These are phyloP conservation scores for Heliothis peltigera DNA, from an alignment of 2,888 invertebrate genomes.

Conservation along the genomic window DNA sequence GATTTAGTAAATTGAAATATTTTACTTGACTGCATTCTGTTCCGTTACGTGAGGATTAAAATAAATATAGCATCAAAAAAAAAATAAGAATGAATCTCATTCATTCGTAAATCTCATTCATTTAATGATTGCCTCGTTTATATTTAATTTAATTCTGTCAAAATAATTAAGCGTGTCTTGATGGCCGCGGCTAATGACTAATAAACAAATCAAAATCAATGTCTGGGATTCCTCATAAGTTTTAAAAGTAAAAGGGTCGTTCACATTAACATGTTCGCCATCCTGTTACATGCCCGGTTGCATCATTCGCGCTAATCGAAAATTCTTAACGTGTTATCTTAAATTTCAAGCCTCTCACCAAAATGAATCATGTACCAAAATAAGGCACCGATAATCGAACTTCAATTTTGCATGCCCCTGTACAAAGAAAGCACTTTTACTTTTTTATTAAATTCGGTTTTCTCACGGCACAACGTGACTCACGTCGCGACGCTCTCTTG, in stretches of 20 bases:
- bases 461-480: constrained; percentile 82
- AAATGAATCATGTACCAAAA: constrained; percentile 85
- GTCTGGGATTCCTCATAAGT: constrained; percentile 44
- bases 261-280: constrained; percentile 67
- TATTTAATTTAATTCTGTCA: constrained; percentile 8
- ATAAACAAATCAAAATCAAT: constrained; percentile 47
- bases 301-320: constrained; percentile 85
- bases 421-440: constrained; percentile 89
- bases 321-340: constrained; percentile 81
- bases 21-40: background rate
- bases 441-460: constrained; percentile 82
- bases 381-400: constrained; percentile 81
- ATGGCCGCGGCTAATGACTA: constrained; percentile 19
- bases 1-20: background rate
- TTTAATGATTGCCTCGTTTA: constrained; percentile 3
- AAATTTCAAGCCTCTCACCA: constrained; percentile 81
- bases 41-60: constrained; percentile 6
- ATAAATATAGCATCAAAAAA: constrained; percentile 9
- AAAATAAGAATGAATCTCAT: background rate
- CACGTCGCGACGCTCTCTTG: constrained; percentile 70
- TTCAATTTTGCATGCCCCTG: constrained; percentile 80
- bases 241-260: constrained; percentile 69
- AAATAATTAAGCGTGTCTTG: constrained; percentile 16
- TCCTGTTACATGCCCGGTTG: constrained; percentile 78
- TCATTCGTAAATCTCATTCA: constrained; percentile 16